A percentile compares a stretch with the other conserved stretches of the same genome.
Conservation (phyloP, 2,113 vertebrate species). For the Calyptommatus sinebrachiatus region DNA sequence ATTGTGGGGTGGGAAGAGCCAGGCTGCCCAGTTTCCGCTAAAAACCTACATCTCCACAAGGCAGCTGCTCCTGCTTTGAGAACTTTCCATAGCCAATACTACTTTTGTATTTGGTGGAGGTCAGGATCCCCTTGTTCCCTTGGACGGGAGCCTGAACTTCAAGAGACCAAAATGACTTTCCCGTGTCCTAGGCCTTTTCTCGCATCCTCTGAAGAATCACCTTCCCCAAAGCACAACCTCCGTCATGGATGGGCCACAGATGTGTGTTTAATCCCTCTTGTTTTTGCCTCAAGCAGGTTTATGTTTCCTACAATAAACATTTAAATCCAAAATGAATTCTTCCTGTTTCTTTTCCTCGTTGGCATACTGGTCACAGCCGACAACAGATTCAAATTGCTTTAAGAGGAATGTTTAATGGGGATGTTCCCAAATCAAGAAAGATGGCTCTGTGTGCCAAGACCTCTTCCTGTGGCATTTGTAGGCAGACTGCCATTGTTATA, state of each 20-base stretch:
- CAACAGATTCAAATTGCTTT: not conserved
- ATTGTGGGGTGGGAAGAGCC: not conserved
- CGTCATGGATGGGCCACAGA: not conserved
- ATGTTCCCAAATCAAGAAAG: not conserved
- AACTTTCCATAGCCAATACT: not conserved
- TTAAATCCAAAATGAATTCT: slow-evolving; percentile 48
- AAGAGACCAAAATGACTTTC: not conserved
- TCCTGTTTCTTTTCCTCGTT: not conserved
- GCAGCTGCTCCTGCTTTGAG: not conserved
- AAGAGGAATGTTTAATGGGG: not conserved
- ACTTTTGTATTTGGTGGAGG: not conserved
- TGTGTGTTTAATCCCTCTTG: slow-evolving; percentile 7
- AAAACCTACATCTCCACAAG: not conserved
- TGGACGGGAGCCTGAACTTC: not conserved
- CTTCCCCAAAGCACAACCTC: not conserved
- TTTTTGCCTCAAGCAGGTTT: slow-evolving; percentile 23
- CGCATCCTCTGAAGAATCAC: not conserved
- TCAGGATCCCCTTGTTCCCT: not conserved
- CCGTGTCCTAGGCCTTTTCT: not conserved
- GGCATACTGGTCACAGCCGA: no score
- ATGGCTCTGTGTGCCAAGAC: not conserved
- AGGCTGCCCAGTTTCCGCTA: not conserved
- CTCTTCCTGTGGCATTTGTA: not conserved
- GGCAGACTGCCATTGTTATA: not conserved
- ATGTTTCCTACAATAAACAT: slow-evolving; percentile 63